A percentile compares a stretch with the other conserved stretches of the same genome.
phyloP scores from a whole-genome alignment of 2,113 vertebrate genomes.

The Oostethus manadensis region DNA sequence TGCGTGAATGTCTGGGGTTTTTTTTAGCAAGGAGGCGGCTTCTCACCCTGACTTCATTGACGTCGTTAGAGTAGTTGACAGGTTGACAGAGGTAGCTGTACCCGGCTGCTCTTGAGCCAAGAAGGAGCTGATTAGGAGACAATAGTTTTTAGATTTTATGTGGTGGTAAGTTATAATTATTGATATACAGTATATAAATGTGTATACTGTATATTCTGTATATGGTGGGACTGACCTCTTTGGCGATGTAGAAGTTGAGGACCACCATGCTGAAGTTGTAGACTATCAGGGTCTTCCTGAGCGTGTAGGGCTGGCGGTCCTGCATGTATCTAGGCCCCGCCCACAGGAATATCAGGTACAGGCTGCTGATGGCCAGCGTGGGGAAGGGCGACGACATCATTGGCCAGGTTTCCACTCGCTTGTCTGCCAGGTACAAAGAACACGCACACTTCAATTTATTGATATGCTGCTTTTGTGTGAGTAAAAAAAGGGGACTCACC shows the following conservation, averaged over 20 bases:
- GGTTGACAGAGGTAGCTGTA: slow-evolving; percentile 97
- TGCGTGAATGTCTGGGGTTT: not conserved
- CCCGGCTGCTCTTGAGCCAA: slow-evolving; percentile 86
- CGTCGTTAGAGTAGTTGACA: slow-evolving; percentile 91
- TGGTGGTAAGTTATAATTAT: not conserved
- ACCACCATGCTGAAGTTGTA: slow-evolving; percentile 99
- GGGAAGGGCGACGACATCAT: slow-evolving; percentile 90
- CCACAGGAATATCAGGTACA: slow-evolving; percentile 96
- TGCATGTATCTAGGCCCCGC: slow-evolving; percentile 95
- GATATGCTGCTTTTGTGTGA: not conserved
- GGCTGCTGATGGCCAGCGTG: slow-evolving; percentile 87
- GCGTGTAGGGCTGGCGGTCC: slow-evolving; percentile 86
- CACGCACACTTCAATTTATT: not conserved
- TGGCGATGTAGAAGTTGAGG: slow-evolving; percentile 97
- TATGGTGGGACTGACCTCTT: slow-evolving; percentile 79
- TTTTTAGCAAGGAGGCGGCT: not conserved
- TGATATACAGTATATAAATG: no score
- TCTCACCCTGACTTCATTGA: slow-evolving; percentile 96
- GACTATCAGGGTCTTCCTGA: slow-evolving; percentile 86
- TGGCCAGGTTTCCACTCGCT: slow-evolving; percentile 92
- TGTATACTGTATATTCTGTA: not conserved
- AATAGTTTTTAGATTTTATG: not conserved
- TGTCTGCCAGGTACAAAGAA: slow-evolving; percentile 71
- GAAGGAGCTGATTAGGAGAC: slow-evolving; percentile 78
- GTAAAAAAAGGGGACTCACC: slow-evolving; percentile 68